A percentile compares a stretch with the other conserved stretches of the same genome.
Evolutionary conservation across 2,797 vertebrate species (phyloP).

Genomic region (Onychomys leucogaster): DNA sequence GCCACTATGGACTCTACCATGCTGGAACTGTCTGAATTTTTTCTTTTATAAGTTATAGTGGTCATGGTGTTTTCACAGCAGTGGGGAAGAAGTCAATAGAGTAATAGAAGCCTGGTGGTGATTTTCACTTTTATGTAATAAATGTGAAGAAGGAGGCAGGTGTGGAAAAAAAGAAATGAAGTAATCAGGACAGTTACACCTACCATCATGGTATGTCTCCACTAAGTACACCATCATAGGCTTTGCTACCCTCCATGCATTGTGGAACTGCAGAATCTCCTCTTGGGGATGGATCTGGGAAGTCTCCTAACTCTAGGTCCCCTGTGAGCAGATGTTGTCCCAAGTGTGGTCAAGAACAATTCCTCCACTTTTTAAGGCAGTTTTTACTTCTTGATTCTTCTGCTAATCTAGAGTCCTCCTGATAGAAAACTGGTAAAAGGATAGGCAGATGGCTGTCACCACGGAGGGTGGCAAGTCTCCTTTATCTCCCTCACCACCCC

Average conservation of each 20-base stretch:
- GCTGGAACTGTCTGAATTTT: background rate
- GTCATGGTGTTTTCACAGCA: background rate
- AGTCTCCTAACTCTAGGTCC: background rate
- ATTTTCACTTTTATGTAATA: conserved; percentile 19
- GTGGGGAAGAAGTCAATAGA: background rate
- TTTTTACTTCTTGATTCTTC: background rate
- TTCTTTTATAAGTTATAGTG: background rate
- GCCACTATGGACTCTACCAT: background rate
- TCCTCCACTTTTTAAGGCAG: background rate
- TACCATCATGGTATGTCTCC: background rate
- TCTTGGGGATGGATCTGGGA: background rate
- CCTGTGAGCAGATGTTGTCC: background rate
- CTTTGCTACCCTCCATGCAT: background rate
- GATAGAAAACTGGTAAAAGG: background rate
- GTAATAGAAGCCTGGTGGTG: background rate
- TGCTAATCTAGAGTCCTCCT: background rate
- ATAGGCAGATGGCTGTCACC: background rate
- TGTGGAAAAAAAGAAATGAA: background rate
- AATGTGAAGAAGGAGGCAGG: background rate
- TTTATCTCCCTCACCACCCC: background rate
- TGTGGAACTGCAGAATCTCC: background rate
- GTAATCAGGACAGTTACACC: background rate
- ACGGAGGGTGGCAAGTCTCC: background rate
- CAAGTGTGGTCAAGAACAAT: background rate
- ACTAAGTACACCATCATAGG: background rate